These are phyloP conservation scores for Paramormyrops hopkinsi DNA, from an alignment of 2,797 vertebrate genomes.

Conservation along the genomic window DNA sequence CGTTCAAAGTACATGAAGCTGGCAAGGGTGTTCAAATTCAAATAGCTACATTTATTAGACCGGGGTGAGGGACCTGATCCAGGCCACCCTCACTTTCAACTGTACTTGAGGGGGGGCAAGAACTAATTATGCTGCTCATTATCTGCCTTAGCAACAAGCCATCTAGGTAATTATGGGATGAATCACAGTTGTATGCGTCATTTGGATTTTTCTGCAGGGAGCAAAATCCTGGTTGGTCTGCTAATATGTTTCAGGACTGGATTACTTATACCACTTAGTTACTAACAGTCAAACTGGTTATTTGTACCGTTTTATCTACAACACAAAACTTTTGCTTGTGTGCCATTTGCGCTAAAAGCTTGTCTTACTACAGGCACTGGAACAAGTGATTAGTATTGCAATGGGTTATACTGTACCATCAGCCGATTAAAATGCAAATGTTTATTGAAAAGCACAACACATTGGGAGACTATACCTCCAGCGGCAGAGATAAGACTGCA, in stretches of 20 bases:
- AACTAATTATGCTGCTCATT: neutral
- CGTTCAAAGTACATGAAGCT: neutral
- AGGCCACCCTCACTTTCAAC: neutral
- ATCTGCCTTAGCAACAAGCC: slow-evolving; percentile 4
- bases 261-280: neutral
- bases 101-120: neutral
- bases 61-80: neutral
- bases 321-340: neutral
- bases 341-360: neutral
- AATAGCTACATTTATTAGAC: neutral
- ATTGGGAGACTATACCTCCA: neutral
- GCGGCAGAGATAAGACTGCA: neutral
- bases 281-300: neutral
- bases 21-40: neutral
- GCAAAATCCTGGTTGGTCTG: neutral
- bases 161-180: neutral
- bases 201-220: neutral
- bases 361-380: neutral
- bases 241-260: neutral
- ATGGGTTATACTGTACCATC: neutral
- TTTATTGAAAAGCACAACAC: neutral
- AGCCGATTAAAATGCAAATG: neutral
- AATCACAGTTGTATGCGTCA: slow-evolving; percentile 1
- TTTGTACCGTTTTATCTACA: neutral
- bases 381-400: neutral